Conservation (phyloP, 2,888 invertebrate genomes). For the Hirtodrosophila duncani region DNA sequence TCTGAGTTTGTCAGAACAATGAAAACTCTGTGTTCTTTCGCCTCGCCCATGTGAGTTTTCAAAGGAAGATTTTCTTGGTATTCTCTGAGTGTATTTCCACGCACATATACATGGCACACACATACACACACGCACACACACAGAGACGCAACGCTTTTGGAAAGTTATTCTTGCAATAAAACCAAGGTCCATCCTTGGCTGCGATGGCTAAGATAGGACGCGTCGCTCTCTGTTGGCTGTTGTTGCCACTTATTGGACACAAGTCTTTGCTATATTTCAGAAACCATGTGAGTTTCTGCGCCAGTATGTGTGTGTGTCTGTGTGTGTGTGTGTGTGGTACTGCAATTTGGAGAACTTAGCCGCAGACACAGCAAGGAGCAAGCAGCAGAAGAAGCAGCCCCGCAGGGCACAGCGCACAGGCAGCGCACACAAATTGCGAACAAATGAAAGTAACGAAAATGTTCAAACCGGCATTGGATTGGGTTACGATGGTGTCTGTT, state of each 20-base stretch:
- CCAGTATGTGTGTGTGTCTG: conserved; percentile 6
- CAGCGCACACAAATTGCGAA: conserved; percentile 67
- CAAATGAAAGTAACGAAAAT: conserved; percentile 68
- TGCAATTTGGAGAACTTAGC: conserved; percentile 70
- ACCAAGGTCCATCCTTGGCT: conserved; percentile 13
- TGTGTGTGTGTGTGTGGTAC: conserved; percentile 34
- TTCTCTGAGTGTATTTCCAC: too few relatives aligned
- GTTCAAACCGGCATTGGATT: conserved; percentile 34
- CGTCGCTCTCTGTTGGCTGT: too few relatives aligned
- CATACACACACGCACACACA: too few relatives aligned
- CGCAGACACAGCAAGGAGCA: conserved; percentile 39
- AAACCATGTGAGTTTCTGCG: neutral
- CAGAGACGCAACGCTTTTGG: too few relatives aligned
- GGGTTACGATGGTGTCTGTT: too few relatives aligned
- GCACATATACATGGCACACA: too few relatives aligned
- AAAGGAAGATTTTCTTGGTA: too few relatives aligned
- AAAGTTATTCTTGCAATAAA: too few relatives aligned
- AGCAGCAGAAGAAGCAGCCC: conserved; percentile 20
- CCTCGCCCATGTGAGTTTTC: too few relatives aligned
- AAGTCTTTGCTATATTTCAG: conserved; percentile 4
- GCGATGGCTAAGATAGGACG: conserved; percentile 56
- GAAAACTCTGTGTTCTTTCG: too few relatives aligned
- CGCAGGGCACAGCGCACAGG: too few relatives aligned
- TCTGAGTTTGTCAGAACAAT: neutral
- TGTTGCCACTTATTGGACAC: conserved; percentile 63